Evolutionary conservation across 2,888 invertebrate genomes (phyloP).

Genomic region (Camponotus fellah): DNA sequence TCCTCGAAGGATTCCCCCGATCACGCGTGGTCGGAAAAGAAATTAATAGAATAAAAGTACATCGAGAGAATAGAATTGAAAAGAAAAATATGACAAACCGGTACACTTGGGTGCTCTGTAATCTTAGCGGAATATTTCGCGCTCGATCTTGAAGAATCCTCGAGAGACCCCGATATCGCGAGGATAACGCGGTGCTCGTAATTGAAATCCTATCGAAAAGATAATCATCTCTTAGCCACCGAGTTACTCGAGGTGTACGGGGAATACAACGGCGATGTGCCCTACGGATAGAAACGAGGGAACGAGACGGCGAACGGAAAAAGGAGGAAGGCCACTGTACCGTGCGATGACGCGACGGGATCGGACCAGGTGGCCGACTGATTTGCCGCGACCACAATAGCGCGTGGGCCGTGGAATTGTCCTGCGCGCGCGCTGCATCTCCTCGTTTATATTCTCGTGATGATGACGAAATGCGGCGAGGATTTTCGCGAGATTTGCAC

Average conservation of each 20-base stretch:
- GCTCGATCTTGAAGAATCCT: not conserved
- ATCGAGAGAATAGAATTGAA: not conserved
- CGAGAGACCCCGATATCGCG: not conserved
- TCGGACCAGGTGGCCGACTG: conserved; percentile 81
- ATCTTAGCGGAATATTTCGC: not conserved
- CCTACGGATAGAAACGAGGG: conserved; percentile 50
- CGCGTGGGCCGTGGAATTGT: conserved; percentile 78
- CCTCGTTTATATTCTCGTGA: conserved; percentile 51
- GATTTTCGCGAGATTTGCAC: conserved; percentile 56
- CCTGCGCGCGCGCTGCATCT: conserved; percentile 61
- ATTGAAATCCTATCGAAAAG: conserved; percentile 34
- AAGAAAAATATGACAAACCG: not conserved
- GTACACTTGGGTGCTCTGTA: not conserved
- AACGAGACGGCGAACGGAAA: conserved; percentile 18
- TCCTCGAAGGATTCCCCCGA: not conserved
- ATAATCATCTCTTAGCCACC: conserved; percentile 55
- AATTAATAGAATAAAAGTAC: not conserved
- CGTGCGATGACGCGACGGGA: conserved; percentile 56
- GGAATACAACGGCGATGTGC: conserved; percentile 57
- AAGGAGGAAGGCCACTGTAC: conserved; percentile 69
- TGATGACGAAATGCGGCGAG: conserved; percentile 69
- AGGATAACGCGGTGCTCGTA: conserved; percentile 48
- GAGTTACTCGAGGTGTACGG: conserved; percentile 61
- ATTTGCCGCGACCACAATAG: conserved; percentile 81
- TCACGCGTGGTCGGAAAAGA: not conserved